Base-by-base conservation (phyloP, 23 tunicate species). In the Botrylloides violaceus region DNA sequence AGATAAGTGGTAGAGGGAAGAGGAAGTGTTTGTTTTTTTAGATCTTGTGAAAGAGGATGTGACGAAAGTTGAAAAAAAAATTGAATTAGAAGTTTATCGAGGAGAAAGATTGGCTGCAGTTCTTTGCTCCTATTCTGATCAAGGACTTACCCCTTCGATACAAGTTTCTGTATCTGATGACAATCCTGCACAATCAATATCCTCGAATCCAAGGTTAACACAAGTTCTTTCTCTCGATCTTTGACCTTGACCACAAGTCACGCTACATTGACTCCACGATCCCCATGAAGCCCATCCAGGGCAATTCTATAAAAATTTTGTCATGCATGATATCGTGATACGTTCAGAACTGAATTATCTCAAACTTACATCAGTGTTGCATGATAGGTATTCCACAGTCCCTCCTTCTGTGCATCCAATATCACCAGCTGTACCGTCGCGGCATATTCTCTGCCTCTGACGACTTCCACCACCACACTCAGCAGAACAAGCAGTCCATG, bases 401-500 rank as follows among this genome's bases (percentile, higher is more conserved):
- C 80, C 60, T 0, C 60, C 74, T 27, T 86, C 96, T 20, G 72
- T 77, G 73, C 96, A 88, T 35, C 96, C 96, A 20, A 23, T 31
- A 43, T 82, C 88, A 29, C 86, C 86, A 1, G 66, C 61, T 26
- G 63, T 36, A 3, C 96, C 96, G 31, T 79, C 57, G 12, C 66
- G 56, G 61, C 94, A 86, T 43, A 25, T 37, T 12, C 94, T 61
- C 4, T 37, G 58, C 1, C 82, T 71, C 20, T 23, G 26, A 20
- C 94, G 59, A 3, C 47, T 59, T 30, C 94, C 94, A 34, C 85
- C 50, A 19, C 94, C 94, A 34, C 94, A 86, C 18, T 78, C 66
- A 18, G 71, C 66, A 15, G 72, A 84, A 61, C 97, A 90, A 5
- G n/a, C 72, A 7, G 83, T 79, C 81, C 81, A 90, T 21, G 65